Evolutionary conservation across 2,888 invertebrate genomes (phyloP), one percentile per base, ranked within the genome.

Genomic region (Peribatodes rhomboidaria): DNA sequence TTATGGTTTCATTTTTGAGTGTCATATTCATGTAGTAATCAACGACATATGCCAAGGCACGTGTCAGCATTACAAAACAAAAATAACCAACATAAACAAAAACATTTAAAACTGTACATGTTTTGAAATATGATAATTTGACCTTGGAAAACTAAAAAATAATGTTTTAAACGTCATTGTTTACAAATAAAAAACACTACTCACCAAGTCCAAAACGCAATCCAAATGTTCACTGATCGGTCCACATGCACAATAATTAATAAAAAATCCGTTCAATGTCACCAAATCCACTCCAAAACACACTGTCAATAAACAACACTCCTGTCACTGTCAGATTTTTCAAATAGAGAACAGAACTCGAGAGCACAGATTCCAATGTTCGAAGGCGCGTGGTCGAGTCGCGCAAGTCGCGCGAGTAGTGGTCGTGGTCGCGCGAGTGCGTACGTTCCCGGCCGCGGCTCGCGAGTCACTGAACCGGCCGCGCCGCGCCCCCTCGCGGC

Each of bases 181-280:
- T 59, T 50, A 50, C 44, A 31, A 20, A 44, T 55, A 52, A 49
- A 22, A 16, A 20, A 53, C 52, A 14, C 60, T 67, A 88, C 90
- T 90, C 72, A 91, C 92, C 87, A 77, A 81, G 84, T 91, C 90
- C 91, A 87, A 90, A 89, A 83, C 87, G 91, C 91, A 92, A 92
- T 92, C 92, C 92, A 92, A 92, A 85, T 80, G 80, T 82, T 85
- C 83, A 87, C 84, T 82, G 84, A 86, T 87, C 85, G 82, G 79
- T 86, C 88, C 85, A 89, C 87, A 86, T 82, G 84, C 88, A 86
- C 71, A 70, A 75, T 72, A 76, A 73, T 74, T 74, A 76, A n/a
- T n/a, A n/a, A 72, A 76, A 80, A 79, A 78, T 71, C 69, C 73
- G 75, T 74, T 74, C 72, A 70, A 74, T 75, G 75, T 68, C 69